Conservation (phyloP, 2,888 invertebrate genomes). For the Mesoligia furuncula region DNA sequence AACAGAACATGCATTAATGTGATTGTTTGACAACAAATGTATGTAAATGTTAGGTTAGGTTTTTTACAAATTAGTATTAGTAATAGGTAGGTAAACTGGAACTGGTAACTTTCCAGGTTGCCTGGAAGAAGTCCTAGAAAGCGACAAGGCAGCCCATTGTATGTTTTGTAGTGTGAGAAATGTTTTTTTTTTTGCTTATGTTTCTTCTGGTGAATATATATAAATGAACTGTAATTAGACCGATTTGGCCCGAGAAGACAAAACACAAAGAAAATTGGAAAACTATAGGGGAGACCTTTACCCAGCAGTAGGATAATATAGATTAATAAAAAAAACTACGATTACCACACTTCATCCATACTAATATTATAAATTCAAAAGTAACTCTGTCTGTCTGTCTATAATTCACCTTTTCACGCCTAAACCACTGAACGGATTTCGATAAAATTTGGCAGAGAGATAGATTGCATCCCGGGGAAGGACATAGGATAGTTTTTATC, state of each 20-base stretch:
- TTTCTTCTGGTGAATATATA: not conserved
- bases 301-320: not conserved
- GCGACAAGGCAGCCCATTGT: not conserved
- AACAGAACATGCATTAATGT: slow-evolving; percentile 64
- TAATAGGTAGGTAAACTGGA: not conserved
- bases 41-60: not conserved
- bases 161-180: not conserved
- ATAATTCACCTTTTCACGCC: no score
- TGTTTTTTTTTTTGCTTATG: not conserved
- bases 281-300: no score
- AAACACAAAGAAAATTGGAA: not conserved
- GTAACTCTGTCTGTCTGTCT: no score
- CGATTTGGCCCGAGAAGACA: not conserved
- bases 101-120: not conserved
- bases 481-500: no score
- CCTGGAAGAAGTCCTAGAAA: not conserved
- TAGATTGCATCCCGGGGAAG: no score
- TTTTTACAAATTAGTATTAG: slow-evolving; percentile 3
- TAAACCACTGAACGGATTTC: no score
- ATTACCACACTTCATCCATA: no score
- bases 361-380: no score
- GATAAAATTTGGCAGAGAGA: no score
- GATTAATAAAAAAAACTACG: not conserved
- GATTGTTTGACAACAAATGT: slow-evolving; percentile 35
- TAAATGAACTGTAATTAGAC: not conserved